Base-by-base conservation (phyloP, 2,797 vertebrate genomes). In the Alcedo atthis region DNA sequence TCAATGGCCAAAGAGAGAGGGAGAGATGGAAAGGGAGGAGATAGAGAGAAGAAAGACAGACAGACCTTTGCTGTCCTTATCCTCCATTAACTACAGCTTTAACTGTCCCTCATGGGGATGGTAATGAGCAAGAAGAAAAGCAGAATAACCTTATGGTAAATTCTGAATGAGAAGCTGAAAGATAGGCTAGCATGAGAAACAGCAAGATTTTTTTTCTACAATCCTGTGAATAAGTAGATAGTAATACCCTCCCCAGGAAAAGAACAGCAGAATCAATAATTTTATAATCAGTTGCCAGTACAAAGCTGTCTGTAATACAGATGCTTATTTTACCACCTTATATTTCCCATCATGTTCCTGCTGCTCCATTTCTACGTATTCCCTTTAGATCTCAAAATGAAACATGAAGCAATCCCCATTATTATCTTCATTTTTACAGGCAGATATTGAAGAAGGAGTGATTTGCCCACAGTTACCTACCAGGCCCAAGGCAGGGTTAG, bases 1-100 rank as follows among this genome's bases (percentile, higher is more conserved):
- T 95, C 96, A 95, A 95, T 45, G 96, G 97, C 96, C 97, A 97
- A 85, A 97, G 97, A 97, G 97, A 97, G 96, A 97, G 92, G 83
- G 96, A 96, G 96, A 97, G 95, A 97, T 79, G 96, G 97, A 96
- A 95, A 87, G 77, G 96, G 96, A 97, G 97, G 97, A 96, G 96
- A 96, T 82, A 89, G 95, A 91, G 71, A 77, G 87, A 95, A 88
- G 90, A 94, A 74, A 95, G 81, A 95, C 63, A 92, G 84, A 89
- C 67, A 90, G 93, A 94, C 95, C 89, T 97, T 93, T 96, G 96
- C 96, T 96, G 96, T 95, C 96, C 96, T 94, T 95, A 96, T 83
- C 93, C 94, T 96, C 96, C 93, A 95, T 94, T 97, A 97, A 96
- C 90, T 96, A 96, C 94, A 96, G 89, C 94, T 95, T 97, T 95